Evolutionary conservation across 2,797 vertebrate genomes (phyloP).

Genomic region (Lophotriccus pileatus): DNA sequence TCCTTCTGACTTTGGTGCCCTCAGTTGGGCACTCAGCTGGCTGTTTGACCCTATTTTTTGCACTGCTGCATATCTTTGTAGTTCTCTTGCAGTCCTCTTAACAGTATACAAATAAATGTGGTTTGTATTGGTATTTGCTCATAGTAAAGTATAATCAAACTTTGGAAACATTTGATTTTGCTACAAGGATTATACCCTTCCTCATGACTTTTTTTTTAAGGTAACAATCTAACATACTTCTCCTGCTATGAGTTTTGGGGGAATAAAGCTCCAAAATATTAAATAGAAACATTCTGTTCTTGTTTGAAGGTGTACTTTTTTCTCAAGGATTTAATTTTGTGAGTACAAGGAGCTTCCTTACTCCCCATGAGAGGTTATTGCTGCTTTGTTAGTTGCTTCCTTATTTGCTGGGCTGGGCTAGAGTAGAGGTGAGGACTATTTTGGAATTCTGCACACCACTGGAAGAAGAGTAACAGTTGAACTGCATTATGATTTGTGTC

Average conservation of each 20-base stretch:
- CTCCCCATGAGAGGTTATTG: not conserved
- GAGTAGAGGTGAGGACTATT: not conserved
- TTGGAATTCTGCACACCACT: not conserved
- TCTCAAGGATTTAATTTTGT: not conserved
- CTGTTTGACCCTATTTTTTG: not conserved
- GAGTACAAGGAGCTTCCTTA: not conserved
- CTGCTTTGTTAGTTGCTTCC: not conserved
- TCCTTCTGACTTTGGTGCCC: not conserved
- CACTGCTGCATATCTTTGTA: not conserved
- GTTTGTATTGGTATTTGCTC: not conserved
- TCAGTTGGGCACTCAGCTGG: not conserved
- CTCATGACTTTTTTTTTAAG: not conserved
- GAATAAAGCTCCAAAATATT: not conserved
- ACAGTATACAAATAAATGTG: rapidly evolving
- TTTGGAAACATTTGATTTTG: not conserved
- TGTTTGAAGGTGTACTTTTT: not conserved
- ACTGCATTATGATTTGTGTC: not conserved
- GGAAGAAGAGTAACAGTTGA: not conserved
- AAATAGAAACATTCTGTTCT: not conserved
- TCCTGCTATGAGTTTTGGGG: not conserved
- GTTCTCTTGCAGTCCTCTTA: not conserved
- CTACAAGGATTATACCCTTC: not conserved
- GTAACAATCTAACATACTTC: not conserved
- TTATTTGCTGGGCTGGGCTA: not conserved
- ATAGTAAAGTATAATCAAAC: not conserved